phyloP scores from a whole-genome alignment of 2,797 vertebrate genomes.

The Microctenopoma stevenorrisi region DNA sequence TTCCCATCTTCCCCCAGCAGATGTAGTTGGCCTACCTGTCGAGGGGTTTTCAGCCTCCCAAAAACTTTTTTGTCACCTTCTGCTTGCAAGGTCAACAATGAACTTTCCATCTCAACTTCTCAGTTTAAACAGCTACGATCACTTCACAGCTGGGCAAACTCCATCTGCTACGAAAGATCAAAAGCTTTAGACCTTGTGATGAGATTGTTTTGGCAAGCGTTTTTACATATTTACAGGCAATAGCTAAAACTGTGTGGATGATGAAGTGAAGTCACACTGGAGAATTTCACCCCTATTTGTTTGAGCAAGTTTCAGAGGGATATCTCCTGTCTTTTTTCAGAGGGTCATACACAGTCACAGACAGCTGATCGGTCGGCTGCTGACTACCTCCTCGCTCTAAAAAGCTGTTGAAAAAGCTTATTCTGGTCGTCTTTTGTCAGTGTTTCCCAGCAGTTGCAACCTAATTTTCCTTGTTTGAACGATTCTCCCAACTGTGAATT shows the following conservation, averaged over 20 bases:
- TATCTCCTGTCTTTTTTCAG: not conserved
- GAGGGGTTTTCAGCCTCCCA: not conserved
- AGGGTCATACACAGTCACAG: not conserved
- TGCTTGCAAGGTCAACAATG: not conserved
- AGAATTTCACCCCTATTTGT: not conserved
- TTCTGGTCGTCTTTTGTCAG: conserved; percentile 1
- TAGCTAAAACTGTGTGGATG: not conserved
- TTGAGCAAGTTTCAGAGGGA: not conserved
- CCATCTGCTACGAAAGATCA: not conserved
- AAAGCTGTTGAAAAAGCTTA: not conserved
- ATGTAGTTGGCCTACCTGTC: not conserved
- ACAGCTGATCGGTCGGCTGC: not conserved
- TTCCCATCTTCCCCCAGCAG: not conserved
- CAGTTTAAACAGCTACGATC: not conserved
- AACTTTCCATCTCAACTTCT: not conserved
- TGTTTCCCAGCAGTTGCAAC: not conserved
- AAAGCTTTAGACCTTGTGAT: not conserved
- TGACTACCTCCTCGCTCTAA: not conserved
- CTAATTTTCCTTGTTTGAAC: not conserved
- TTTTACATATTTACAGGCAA: not conserved
- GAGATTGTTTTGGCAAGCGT: not conserved
- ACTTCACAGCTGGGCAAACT: not conserved
- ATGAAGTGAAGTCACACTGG: not conserved
- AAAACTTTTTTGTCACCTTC: conserved; percentile 5
- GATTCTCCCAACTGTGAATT: not conserved